These are phyloP conservation scores for Coptotermes formosanus DNA, from an alignment of 1,140 invertebrate genomes.

Conservation along the genomic window DNA sequence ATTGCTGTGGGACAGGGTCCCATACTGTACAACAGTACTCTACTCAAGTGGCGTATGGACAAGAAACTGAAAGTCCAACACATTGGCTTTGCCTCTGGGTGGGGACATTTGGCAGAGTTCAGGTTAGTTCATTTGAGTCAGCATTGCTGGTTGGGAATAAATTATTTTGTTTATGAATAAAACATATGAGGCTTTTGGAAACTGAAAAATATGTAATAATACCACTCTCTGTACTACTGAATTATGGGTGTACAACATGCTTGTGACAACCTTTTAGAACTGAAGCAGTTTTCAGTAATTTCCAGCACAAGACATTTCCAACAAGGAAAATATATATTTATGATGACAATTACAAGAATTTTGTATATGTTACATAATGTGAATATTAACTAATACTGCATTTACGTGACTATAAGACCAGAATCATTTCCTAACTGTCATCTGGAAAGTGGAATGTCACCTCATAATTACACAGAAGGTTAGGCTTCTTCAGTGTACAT, in stretches of 20 bases:
- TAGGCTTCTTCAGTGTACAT: too few species aligned
- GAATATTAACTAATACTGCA: too few species aligned
- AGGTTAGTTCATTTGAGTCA: constrained; percentile 47
- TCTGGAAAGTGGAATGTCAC: too few species aligned
- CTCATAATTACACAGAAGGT: too few species aligned
- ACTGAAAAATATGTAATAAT: not conserved
- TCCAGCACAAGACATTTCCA: too few species aligned
- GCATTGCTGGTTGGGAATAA: not conserved
- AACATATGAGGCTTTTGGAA: too few species aligned
- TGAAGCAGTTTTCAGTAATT: not conserved
- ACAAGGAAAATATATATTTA: too few species aligned
- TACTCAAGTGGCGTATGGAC: constrained; percentile 57
- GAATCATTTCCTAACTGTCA: too few species aligned
- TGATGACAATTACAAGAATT: too few species aligned
- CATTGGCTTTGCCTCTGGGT: constrained; percentile 59
- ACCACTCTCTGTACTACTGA: not conserved
- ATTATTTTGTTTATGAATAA: not conserved
- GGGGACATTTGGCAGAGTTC: constrained; percentile 61
- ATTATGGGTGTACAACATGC: not conserved
- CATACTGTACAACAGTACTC: constrained; percentile 48
- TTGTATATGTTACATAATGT: too few species aligned
- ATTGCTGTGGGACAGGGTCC: constrained; percentile 57
- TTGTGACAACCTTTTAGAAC: not conserved
- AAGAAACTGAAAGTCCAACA: constrained; percentile 56
- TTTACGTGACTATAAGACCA: too few species aligned